Evolutionary conservation across 2,888 invertebrate genomes (phyloP).

Genomic region (Acholoe squamosa): DNA sequence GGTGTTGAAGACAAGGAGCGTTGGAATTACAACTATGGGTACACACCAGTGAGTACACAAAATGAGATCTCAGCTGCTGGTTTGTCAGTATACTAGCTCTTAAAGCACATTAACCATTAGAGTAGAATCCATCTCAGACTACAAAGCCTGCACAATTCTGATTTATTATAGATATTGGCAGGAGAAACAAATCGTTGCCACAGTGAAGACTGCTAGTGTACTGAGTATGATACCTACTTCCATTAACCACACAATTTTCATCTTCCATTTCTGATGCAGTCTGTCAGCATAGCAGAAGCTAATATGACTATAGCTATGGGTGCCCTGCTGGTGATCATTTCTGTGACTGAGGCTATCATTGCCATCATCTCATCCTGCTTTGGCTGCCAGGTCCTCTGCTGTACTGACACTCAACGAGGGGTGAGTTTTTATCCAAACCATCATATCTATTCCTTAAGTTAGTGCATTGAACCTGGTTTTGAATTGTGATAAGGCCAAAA

Average conservation of each 20-base stretch:
- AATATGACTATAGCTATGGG: background rate
- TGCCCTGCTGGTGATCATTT: background rate
- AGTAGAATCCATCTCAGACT: no score
- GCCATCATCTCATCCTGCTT: background rate
- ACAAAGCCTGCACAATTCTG: no score
- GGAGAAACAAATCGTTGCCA: no score
- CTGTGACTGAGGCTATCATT: background rate
- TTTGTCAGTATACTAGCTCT: background rate
- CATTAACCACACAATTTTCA: no score
- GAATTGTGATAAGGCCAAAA: background rate
- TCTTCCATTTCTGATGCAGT: no score
- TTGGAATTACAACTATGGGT: background rate
- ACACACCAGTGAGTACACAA: background rate
- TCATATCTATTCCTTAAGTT: background rate
- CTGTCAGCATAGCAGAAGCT: no score
- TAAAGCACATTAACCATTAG: no score
- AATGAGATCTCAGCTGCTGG: no score
- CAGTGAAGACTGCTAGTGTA: no score
- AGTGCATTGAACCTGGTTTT: background rate
- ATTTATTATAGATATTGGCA: no score
- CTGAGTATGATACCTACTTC: no score
- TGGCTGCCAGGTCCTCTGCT: background rate
- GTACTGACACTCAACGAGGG: background rate
- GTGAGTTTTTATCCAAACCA: background rate
- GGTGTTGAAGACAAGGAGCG: no score